Evolutionary conservation across 2,888 invertebrate species (phyloP), one percentile per base, ranked within the genome.

Genomic region (Alviniconcha strummeri): DNA sequence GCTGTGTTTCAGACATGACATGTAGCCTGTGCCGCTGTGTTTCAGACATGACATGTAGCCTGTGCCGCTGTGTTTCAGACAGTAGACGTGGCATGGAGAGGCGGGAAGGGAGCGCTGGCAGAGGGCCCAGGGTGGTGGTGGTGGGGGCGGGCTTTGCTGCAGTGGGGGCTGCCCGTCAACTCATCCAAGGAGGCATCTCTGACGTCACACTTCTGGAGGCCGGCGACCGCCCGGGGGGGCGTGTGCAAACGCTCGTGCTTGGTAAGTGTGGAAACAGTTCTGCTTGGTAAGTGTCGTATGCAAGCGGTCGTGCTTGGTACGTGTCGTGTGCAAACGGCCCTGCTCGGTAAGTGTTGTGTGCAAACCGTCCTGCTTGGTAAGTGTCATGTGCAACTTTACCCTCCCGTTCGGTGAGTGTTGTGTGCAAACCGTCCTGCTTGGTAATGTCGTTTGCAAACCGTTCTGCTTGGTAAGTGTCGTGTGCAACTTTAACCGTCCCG

Each of bases 181-280:
- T 82, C 0, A 9, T 52, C 5, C 54, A 60, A 13, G 82, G 82
- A 19, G 82, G 82, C 52, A 64, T 82, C 9, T 6, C 54, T 76
- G 82, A 82, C 76, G 76, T 82, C 82, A 76, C 19, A 7, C 52
- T 82, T 9, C 67, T 82, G n/a, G 82, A 82, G 76, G 82, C 82
- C 36, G n/a, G 15, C n/a, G 82, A 76, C 64, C 76, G 82, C 60
- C 82, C 82, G 0, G 82, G 82, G 8, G 82, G 82, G 55, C 82
- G 82, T 15, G 76, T 82, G 11, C 82, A 82, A 36, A 75, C 75
- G 11, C 6, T 67, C 7, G 5, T 4, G 13, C n/a, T 76, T 4
- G 82, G 82, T 82, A 19, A 74, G 80, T 71, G 15, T 2, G n/a
- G 36, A 19, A 15, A n/a, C 11, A 52, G 64, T 64, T 5, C 11